Evolutionary conservation across 2,113 vertebrate genomes (phyloP), one percentile per base, ranked within the genome.

Genomic region (Eupsittula cactorum): DNA sequence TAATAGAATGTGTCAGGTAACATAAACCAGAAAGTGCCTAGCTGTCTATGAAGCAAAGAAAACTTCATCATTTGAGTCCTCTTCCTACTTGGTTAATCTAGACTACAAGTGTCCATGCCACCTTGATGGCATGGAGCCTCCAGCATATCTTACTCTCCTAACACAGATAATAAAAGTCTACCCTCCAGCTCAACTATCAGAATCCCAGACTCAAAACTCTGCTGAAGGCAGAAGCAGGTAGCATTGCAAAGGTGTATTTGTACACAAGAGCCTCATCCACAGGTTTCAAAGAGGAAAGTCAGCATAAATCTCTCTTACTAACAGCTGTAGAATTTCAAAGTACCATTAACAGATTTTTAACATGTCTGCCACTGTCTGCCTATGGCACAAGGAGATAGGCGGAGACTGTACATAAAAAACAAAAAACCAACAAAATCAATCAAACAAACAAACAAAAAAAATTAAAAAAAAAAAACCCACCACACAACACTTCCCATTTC

Each of bases 181-280:
- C 42, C 12, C 52, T 67, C 37, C 59, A 37, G 64, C 31, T 53
- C 44, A 46, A 20, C 33, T 86, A 35, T 35, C 24, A 46, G 31
- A 55, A 7, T 5, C 17, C 16, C 53, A 60, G 49, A 21, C 44
- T 42, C 33, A 28, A 37, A 65, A 42, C 31, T 52, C 31, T 25
- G 25, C 64, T 52, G 50, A 60, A 70, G 44, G 49, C 47, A 68
- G 35, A 68, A 31, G 29, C 46, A 52, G 80, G 17, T 8, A 46
- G 49, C 21, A 12, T 8, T 25, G 25, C 28, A 41, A 82, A 64
- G 0, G 0, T 2, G 0, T 20, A 44, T 60, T 53, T 42, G 70
- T 53, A 25, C 23, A 31, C 33, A 29, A 86, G 57, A 65, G 33
- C 21, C 47, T 76, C 82, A 47, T 11, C 16, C 29, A 35, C 76